Conservation (phyloP, 2,888 invertebrate species). For the Cryptocheilus praepositus region DNA sequence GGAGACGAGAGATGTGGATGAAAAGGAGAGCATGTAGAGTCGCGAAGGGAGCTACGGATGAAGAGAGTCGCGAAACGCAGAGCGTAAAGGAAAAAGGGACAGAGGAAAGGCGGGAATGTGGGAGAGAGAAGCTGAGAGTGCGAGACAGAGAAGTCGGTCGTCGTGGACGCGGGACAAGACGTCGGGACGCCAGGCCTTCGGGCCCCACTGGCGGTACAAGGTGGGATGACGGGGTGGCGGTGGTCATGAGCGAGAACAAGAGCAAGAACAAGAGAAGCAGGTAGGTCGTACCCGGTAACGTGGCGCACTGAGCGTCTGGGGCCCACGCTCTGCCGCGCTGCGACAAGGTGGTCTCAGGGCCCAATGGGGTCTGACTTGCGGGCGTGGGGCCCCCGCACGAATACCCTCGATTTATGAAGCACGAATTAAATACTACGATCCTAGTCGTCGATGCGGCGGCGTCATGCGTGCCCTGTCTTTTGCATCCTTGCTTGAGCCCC, state of each 20-base stretch:
- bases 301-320: slow-evolving; percentile 65
- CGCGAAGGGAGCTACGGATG: slow-evolving; percentile 12
- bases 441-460: slow-evolving; percentile 24
- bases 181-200: slow-evolving; percentile 26
- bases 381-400: slow-evolving; percentile 58
- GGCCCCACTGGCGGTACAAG: slow-evolving; percentile 13
- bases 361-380: slow-evolving; percentile 54
- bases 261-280: slow-evolving; percentile 57
- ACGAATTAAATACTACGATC: slow-evolving; percentile 61
- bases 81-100: not conserved
- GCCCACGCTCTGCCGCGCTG: slow-evolving; percentile 65
- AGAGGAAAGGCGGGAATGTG: slow-evolving; percentile 2
- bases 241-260: slow-evolving; percentile 58
- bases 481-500: not conserved
- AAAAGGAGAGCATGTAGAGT: not conserved
- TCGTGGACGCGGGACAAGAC: slow-evolving; percentile 24
- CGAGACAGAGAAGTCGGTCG: not conserved
- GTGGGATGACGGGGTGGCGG: slow-evolving; percentile 3
- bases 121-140: too few relatives aligned
- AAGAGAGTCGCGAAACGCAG: not conserved
- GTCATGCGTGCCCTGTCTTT: not conserved
- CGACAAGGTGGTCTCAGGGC: slow-evolving; percentile 62
- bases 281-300: slow-evolving; percentile 61
- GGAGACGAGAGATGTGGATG: not conserved
- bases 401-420: slow-evolving; percentile 64